phyloP scores from a whole-genome alignment of 92 coral and sea anemone genomes.

The Actinernus sp. region DNA sequence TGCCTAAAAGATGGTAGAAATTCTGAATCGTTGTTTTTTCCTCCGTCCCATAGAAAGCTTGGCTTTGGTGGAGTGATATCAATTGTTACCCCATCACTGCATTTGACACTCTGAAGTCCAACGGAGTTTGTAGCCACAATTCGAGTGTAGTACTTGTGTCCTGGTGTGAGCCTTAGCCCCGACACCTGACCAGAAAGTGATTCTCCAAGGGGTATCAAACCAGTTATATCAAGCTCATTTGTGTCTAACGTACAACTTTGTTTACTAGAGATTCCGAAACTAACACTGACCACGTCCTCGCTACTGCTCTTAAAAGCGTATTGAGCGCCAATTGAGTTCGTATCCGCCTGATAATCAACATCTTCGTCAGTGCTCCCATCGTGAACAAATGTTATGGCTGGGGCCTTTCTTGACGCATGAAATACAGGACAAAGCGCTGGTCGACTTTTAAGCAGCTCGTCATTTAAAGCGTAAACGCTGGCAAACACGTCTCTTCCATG shows the following conservation, averaged over 20 bases:
- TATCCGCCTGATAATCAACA: constrained; percentile 70
- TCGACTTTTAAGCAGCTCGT: constrained; percentile 56
- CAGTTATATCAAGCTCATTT: constrained; percentile 58
- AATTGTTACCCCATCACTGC: constrained; percentile 85
- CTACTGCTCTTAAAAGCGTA: constrained; percentile 46
- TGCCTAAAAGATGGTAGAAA: constrained; percentile 62
- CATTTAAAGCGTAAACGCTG: constrained; percentile 76
- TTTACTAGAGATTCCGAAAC: constrained; percentile 75
- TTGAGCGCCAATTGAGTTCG: constrained; percentile 55
- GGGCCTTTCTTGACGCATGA: constrained; percentile 60
- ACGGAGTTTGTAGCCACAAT: constrained; percentile 41
- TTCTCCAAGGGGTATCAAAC: constrained; percentile 66
- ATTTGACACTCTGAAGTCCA: constrained; percentile 67
- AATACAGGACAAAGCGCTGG: constrained; percentile 63
- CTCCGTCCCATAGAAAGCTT: constrained; percentile 44
- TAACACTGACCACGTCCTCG: constrained; percentile 43
- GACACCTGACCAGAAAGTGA: constrained; percentile 53
- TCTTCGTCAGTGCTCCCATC: constrained; percentile 69
- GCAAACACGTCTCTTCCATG: constrained; percentile 67
- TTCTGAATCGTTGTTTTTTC: constrained; percentile 47
- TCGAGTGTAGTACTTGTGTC: constrained; percentile 69
- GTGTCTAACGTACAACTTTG: constrained; percentile 61
- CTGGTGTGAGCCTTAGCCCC: constrained; percentile 63
- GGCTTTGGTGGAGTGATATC: constrained; percentile 84
- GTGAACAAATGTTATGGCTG: constrained; percentile 60